These are phyloP conservation scores for Drosophila nigrodunni DNA, from an alignment of 1,140 invertebrate species.

Conservation along the genomic window DNA sequence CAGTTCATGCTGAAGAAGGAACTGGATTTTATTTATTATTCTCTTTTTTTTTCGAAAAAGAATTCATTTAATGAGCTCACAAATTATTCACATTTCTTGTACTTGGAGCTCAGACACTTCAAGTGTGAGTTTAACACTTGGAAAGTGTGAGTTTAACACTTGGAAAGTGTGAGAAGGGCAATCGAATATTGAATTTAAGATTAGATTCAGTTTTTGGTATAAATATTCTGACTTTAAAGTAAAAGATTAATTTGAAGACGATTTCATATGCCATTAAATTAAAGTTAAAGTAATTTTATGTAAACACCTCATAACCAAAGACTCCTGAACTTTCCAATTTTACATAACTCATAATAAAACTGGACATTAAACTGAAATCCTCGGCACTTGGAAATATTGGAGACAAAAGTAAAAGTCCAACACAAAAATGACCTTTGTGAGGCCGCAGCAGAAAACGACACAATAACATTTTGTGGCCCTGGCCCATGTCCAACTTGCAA, in stretches of 20 bases:
- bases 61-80: slow-evolving; percentile 37
- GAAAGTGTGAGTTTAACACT: not conserved
- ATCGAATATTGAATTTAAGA: slow-evolving; percentile 1
- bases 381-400: not conserved
- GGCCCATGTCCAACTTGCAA: slow-evolving; percentile 31
- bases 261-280: no score
- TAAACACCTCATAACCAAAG: not conserved
- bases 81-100: slow-evolving; percentile 30
- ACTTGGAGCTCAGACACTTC: not conserved
- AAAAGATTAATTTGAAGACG: no score
- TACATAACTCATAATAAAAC: not conserved
- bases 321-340: slow-evolving; percentile 1
- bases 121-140: not conserved
- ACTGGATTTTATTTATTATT: not conserved
- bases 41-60: not conserved
- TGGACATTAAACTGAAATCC: slow-evolving; percentile 3
- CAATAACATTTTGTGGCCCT: slow-evolving; percentile 20
- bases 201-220: not conserved
- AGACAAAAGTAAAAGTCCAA: slow-evolving; percentile 59
- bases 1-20: not conserved
- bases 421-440: slow-evolving; percentile 50
- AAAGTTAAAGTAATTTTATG: no score
- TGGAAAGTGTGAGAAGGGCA: not conserved
- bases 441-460: slow-evolving; percentile 34
- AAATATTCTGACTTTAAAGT: not conserved